Evolutionary conservation across 2,797 vertebrate species (phyloP), one percentile per base, ranked within the genome.

Genomic region (Salmo trutta): DNA sequence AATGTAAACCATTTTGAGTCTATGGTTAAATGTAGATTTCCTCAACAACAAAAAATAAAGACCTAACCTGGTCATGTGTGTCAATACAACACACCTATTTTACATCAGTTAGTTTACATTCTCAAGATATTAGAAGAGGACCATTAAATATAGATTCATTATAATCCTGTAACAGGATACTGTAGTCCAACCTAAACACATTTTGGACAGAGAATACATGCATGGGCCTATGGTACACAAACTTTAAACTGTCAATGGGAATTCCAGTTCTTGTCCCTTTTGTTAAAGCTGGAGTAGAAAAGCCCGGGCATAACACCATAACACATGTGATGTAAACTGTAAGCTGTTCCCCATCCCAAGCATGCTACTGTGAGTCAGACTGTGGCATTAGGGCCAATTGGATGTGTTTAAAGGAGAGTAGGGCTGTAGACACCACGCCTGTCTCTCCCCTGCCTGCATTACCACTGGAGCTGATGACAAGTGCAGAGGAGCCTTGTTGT

Each of bases 401-500:
- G 88, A 88, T 85, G 82, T 88, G 86, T 90, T 90, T 88, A 89
- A 89, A 88, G 86, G 85, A 90, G 86, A 88, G 86, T 80, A 33
- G 87, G 83, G 87, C 88, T 75, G 79, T 90, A 88, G 90, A 90
- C 87, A 86, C 85, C 82, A 36, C 85, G 80, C 87, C 89, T 86
- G 80, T 83, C 41, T 64, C 83, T 47, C 71, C 77, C 71, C 27
- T 71, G 27, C 29, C 82, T 62, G 85, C 83, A 82, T 88, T 84
- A 86, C 86, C 51, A 31, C 78, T 70, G 52, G 78, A 85, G 88
- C 87, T 85, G 88, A 88, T 87, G 89, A 91, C 89, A 91, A 89
- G 86, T 87, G 84, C 75, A 72, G 79, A 84, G 88, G 87, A 84
- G 82, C 82, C 86, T 87, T 76, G 83, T 71, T 87, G 86, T 89